Percentiles rank a stretch among this genome's conserved stretches.
Evolutionary conservation across 2,888 invertebrate species (phyloP).

Genomic region (Habroteleia sp.): DNA sequence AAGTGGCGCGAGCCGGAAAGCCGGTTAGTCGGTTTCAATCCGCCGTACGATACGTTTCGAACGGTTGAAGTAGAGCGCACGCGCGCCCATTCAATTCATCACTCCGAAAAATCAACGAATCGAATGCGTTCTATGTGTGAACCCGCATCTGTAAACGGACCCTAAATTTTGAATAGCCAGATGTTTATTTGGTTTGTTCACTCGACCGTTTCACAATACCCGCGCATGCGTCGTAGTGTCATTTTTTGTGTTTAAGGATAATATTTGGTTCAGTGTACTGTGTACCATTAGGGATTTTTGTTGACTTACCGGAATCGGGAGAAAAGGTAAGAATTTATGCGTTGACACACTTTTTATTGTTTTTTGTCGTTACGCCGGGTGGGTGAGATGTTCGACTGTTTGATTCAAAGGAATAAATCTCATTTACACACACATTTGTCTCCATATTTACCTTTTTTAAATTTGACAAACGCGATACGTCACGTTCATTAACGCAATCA

Average conservation of each 20-base stretch:
- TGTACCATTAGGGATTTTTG: neutral
- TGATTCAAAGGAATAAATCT: too few relatives aligned
- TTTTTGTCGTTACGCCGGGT: too few relatives aligned
- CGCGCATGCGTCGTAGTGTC: constrained; percentile 31
- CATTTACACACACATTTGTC: too few relatives aligned
- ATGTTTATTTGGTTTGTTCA: constrained; percentile 13
- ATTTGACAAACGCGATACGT: too few relatives aligned
- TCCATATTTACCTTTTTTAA: too few relatives aligned
- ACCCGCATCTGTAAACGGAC: constrained; percentile 17
- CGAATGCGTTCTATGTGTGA: constrained; percentile 14
- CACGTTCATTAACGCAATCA: too few relatives aligned
- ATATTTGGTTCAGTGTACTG: constrained; percentile 7
- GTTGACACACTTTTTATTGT: constrained; percentile 5
- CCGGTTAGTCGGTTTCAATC: constrained; percentile 78
- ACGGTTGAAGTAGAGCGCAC: constrained; percentile 32
- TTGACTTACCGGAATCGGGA: neutral
- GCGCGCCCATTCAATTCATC: constrained; percentile 31
- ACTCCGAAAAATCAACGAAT: constrained; percentile 33
- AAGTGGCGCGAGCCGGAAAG: constrained; percentile 74
- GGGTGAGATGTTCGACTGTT: too few relatives aligned
- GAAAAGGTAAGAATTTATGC: constrained; percentile 9
- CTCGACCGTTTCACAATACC: neutral
- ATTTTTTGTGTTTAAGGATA: constrained; percentile 24
- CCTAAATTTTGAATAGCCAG: constrained; percentile 33
- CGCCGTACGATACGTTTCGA: constrained; percentile 67